Evolutionary conservation across 2,888 invertebrate genomes (phyloP).

Genomic region (Drosophila eohydei): DNA sequence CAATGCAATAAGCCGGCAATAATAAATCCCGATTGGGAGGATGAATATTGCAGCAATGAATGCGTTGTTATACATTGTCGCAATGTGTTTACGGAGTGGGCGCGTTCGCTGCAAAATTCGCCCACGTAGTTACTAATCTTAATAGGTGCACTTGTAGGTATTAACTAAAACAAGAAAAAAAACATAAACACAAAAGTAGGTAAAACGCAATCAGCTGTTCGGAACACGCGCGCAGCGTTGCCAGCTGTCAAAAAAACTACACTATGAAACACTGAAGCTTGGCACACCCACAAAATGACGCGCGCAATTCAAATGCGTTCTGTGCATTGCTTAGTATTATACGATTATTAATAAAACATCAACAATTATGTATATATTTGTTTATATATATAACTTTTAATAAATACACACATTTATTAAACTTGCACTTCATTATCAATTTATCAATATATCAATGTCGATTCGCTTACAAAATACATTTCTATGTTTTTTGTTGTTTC

Average conservation of each 20-base stretch:
- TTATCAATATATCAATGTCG: conserved; percentile 69
- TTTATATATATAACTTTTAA: conserved; percentile 67
- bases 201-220: conserved; percentile 50
- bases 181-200: conserved; percentile 27
- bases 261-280: conserved; percentile 22
- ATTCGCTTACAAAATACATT: conserved; percentile 54
- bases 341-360: conserved; percentile 14
- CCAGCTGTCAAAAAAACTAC: conserved; percentile 25
- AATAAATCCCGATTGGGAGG: conserved; percentile 97
- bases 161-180: conserved; percentile 36
- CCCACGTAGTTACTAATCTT: conserved; percentile 49
- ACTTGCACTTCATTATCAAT: conserved; percentile 74
- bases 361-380: conserved; percentile 13
- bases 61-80: conserved; percentile 98
- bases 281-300: conserved; percentile 16
- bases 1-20: conserved; percentile 96
- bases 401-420: conserved; percentile 78
- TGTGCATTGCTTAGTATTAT: conserved; percentile 20
- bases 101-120: conserved; percentile 77
- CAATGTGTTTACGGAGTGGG: conserved; percentile 88
- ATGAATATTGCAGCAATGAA: conserved; percentile 98
- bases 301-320: conserved; percentile 35
- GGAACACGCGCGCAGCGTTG: conserved; percentile 37
- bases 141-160: conserved; percentile 43
- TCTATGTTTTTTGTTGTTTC: conserved; percentile 20